phyloP scores from a whole-genome alignment of 2,113 vertebrate genomes.

The Sinocyclocheilus grahami region DNA sequence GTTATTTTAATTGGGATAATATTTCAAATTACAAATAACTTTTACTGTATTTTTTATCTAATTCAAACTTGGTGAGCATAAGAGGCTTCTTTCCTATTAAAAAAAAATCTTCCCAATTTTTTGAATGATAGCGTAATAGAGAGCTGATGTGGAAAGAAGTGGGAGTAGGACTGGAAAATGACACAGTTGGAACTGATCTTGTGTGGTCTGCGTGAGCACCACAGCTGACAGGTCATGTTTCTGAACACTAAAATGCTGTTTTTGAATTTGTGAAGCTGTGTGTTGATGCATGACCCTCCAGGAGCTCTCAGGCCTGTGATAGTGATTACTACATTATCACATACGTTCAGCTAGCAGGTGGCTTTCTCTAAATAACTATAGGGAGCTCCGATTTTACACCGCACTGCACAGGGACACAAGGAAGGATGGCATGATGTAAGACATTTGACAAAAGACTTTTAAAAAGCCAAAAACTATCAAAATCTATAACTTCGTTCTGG shows the following conservation, averaged over 20 bases:
- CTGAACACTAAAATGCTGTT: not conserved
- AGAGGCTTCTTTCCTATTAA: too few relatives aligned
- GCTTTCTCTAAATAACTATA: constrained; percentile 5
- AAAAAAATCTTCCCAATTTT: too few relatives aligned
- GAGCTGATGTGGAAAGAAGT: too few relatives aligned
- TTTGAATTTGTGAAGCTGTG: not conserved
- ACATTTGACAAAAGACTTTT: not conserved
- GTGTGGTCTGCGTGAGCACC: not conserved
- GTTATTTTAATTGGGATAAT: too few relatives aligned
- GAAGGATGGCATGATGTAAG: not conserved
- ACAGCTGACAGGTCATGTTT: not conserved
- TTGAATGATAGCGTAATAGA: too few relatives aligned
- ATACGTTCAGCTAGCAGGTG: constrained; percentile 3
- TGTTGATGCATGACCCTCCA: not conserved
- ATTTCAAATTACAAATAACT: too few relatives aligned
- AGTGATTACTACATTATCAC: constrained; percentile 16
- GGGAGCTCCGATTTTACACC: not conserved
- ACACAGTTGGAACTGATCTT: not conserved
- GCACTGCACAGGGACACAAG: not conserved
- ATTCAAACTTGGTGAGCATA: too few relatives aligned
- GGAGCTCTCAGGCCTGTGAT: constrained; percentile 4
- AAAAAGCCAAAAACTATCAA: not conserved
- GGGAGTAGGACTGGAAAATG: too few relatives aligned
- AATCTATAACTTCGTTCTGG: too few relatives aligned
- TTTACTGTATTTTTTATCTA: too few relatives aligned